Base-by-base conservation (phyloP, 1,140 invertebrate genomes). In the Dinoponera quadriceps region DNA sequence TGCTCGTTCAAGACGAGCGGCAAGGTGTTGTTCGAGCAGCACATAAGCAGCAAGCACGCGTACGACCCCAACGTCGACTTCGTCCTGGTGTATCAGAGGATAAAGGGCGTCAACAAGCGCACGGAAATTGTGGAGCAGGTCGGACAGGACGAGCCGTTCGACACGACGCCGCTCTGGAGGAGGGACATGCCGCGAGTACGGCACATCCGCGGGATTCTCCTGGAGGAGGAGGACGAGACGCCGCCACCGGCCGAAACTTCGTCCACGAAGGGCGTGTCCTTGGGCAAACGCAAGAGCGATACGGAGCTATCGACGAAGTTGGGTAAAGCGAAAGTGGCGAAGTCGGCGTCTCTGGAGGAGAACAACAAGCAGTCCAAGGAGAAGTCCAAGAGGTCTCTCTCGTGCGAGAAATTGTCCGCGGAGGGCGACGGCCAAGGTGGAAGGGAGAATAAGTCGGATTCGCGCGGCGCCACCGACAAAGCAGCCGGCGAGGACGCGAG, bases 151-250 rank as follows among this genome's bases (percentile, higher is more conserved):
- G 93, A 94, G 49, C 92, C 91, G 0, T 95, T 95, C 73, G 94
- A 95, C 71, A 95, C 95, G 0, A 95, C 95, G n/a, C 95, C 96
- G 0, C 88, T 96, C 14, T 96, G 96, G 96, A 93, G 94, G 25
- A 91, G 95, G 20, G 94, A 95, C 71, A 94, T 94, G 91, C 93
- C 94, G 0, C 90, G 95, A 63, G 93, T 96, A 3, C 93, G 95
- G 44, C 95, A 96, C 80, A 96, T 96, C 85, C 92, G 96, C 9
- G 85, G 93, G 84, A 85, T 91, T 87, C 84, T 91, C 72, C 78
- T 91, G 22, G 89, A 91, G 33, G 90, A 91, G 0, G 89, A 90
- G n/a, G 81, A 78, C 3, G 85, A 89, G 48, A 82, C 20, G 16
- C 25, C 33, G 13, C 22, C 33, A 14, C 38, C 13, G 18, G 48